phyloP scores from a whole-genome alignment of 2,888 invertebrate species.

The Tenthredo amoena region DNA sequence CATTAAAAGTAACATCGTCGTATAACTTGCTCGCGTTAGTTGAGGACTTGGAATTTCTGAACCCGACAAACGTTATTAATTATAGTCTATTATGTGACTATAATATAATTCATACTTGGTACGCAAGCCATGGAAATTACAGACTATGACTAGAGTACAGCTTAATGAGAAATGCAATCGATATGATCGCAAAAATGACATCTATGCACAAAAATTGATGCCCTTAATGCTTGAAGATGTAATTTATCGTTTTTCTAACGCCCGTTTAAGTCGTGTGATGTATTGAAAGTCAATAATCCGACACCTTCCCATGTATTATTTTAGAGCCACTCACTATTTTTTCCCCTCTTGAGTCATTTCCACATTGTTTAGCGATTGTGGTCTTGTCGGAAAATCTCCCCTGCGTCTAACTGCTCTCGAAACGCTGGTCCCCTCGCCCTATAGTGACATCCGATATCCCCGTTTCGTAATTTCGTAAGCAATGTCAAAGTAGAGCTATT shows the following conservation, averaged over 20 bases:
- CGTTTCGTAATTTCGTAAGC: constrained; percentile 3
- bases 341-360: not conserved
- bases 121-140: not conserved
- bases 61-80: not conserved
- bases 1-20: not conserved
- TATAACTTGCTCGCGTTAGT: not conserved
- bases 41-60: not conserved
- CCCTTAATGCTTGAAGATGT: not conserved
- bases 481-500: not conserved
- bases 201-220: not conserved
- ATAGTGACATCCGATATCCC: not conserved
- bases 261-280: not conserved
- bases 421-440: not conserved
- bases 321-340: not conserved
- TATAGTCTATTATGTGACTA: not conserved
- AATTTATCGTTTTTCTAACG: not conserved
- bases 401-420: not conserved
- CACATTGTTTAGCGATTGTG: constrained; percentile 8
- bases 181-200: not conserved
- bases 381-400: constrained; percentile 3
- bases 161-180: not conserved
- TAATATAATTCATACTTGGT: not conserved
- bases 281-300: not conserved
- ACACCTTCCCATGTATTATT: not conserved
- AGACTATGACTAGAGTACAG: not conserved